phyloP scores from a whole-genome alignment of 2,797 vertebrate genomes.

The Carcharodon carcharias region DNA sequence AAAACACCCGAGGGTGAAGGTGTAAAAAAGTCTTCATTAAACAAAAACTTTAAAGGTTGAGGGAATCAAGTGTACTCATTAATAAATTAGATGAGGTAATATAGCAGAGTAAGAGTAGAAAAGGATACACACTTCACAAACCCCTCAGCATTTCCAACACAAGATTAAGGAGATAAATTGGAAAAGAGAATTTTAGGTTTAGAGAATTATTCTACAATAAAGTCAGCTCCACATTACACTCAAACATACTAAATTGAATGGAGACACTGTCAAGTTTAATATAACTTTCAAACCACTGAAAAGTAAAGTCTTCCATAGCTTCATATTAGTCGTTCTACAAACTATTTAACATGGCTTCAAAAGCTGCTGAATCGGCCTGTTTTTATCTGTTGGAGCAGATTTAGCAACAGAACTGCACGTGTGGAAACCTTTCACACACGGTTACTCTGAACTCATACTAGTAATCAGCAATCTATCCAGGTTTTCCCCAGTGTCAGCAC shows the following conservation, averaged over 20 bases:
- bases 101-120: not conserved
- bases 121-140: not conserved
- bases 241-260: not conserved
- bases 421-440: not conserved
- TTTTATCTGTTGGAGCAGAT: not conserved
- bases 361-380: not conserved
- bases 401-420: not conserved
- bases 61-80: not conserved
- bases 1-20: not conserved
- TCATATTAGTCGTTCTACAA: not conserved
- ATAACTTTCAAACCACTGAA: not conserved
- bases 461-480: not conserved
- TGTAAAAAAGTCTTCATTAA: not conserved
- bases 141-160: not conserved
- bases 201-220: not conserved
- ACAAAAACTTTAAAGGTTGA: not conserved
- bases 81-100: not conserved
- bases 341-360: not conserved
- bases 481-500: not conserved
- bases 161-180: conserved; percentile 1
- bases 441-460: not conserved
- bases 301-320: not conserved
- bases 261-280: not conserved
- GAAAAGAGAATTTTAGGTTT: not conserved
- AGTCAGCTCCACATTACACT: not conserved